Conservation (phyloP, 2,888 invertebrate genomes). For the Drosophila paracracens region DNA sequence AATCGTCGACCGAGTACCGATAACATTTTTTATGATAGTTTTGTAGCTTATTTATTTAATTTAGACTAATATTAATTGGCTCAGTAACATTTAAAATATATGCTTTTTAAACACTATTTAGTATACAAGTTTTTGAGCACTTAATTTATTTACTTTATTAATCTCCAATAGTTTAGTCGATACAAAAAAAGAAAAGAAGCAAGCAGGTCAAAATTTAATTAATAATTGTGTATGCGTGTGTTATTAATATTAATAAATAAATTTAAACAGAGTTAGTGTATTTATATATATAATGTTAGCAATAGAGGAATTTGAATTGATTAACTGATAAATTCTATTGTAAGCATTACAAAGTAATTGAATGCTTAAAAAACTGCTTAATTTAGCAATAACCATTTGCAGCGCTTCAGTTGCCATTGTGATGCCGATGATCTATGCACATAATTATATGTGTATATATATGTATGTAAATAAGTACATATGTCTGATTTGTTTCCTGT, state of each 20-base stretch:
- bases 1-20: conserved; percentile 4
- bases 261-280: neutral
- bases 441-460: conserved; percentile 6
- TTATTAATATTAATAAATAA: neutral
- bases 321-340: neutral
- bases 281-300: neutral
- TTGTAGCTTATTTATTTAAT: neutral
- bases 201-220: neutral
- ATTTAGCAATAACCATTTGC: conserved; percentile 16
- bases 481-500: conserved; percentile 82
- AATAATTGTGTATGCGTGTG: neutral
- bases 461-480: conserved; percentile 5
- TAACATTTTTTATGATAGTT: neutral
- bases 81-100: neutral
- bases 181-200: neutral
- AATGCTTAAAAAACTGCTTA: neutral
- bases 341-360: neutral
- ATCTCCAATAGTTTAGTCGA: neutral
- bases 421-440: conserved; percentile 11
- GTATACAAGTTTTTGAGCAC: neutral
- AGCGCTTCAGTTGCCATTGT: conserved; percentile 55
- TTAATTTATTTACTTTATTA: neutral
- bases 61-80: too few species aligned
- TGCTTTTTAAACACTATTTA: neutral
- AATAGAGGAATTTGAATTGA: neutral